Base-by-base conservation (phyloP, 2,888 invertebrate genomes). In the Acleris emargana region DNA sequence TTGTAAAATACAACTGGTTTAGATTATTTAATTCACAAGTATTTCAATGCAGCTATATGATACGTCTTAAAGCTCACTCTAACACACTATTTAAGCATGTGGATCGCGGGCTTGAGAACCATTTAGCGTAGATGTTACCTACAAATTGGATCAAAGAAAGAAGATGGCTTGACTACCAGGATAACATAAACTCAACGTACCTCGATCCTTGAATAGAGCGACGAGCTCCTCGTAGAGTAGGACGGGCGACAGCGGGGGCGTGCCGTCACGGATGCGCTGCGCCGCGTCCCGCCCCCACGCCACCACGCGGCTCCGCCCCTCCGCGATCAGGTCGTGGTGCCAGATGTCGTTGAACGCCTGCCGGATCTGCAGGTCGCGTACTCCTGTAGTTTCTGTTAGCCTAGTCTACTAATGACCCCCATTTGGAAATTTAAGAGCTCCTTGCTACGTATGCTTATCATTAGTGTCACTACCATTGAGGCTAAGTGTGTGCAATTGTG, bases 321-420 rank as follows among this genome's bases (percentile, higher is more conserved):
- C 91, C 1, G 76, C 72, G 60, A 89, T 85, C 72, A 91, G 69
- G 75, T 91, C 91, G 72, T 92, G 78, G 70, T 91, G 81, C 91
- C 91, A 91, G 16, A 91, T 61, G 59, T 84, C 82, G 58, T 76
- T 74, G 69, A 88, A 84, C 0, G 83, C 80, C n/a, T 83, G 80
- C 3, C 80, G 81, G 17, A 91, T 66, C 91, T 91, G 61, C 0
- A 9, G 4, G 25, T 11, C 28, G 25, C 16, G 16, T 7, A 51
- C 25, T 16, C 7, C 4, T 49, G 3, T 49, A 18, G 1, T 3
- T 17, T 18, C 49, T 49, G 17, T 11, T 6, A 18, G 4, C 17
- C 11, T 49, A 49, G 17, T 17, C n/a, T 17, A 47, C 18, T 18
- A 47, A 3, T 0, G n/a, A 1, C 25, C 25, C 6, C 25, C 25